A percentile compares a stretch with the other conserved stretches of the same genome.
Conservation (phyloP, 2,797 vertebrate genomes). For the Urophycis tenuis region DNA sequence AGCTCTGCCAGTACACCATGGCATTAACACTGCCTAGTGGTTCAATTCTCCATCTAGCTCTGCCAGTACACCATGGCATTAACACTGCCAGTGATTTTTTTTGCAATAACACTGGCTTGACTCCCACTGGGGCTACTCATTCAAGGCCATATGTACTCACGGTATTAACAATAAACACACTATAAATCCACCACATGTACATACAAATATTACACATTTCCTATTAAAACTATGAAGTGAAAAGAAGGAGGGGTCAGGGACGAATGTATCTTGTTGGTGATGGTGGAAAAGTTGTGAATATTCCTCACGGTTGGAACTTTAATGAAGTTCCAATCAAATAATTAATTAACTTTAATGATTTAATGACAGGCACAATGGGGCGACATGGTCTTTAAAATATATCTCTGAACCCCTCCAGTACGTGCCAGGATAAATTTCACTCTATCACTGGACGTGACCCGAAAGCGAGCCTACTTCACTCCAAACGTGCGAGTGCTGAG, state of each 20-base stretch:
- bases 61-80: neutral
- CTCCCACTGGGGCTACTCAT: neutral
- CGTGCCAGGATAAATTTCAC: conserved; percentile 55
- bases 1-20: too few relatives aligned
- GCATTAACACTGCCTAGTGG: neutral
- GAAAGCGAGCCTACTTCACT: conserved; percentile 55
- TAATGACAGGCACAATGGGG: neutral
- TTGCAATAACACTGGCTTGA: neutral
- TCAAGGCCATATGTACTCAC: neutral
- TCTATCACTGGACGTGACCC: conserved; percentile 59
- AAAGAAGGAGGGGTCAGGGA: neutral
- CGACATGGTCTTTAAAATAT: neutral
- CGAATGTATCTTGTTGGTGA: neutral
- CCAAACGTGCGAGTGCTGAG: conserved; percentile 24
- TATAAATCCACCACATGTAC: neutral
- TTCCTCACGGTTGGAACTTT: too few relatives aligned
- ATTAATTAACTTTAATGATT: neutral
- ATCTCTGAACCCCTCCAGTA: conserved; percentile 42
- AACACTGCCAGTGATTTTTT: neutral
- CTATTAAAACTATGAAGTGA: neutral
- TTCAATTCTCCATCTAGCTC: too few relatives aligned
- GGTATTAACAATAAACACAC: neutral
- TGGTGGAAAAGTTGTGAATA: too few relatives aligned
- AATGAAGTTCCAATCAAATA: too few relatives aligned
- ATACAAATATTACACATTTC: neutral